Evolutionary conservation across 1,140 invertebrate species (phyloP).

Genomic region (Metopolophium dirhodum): DNA sequence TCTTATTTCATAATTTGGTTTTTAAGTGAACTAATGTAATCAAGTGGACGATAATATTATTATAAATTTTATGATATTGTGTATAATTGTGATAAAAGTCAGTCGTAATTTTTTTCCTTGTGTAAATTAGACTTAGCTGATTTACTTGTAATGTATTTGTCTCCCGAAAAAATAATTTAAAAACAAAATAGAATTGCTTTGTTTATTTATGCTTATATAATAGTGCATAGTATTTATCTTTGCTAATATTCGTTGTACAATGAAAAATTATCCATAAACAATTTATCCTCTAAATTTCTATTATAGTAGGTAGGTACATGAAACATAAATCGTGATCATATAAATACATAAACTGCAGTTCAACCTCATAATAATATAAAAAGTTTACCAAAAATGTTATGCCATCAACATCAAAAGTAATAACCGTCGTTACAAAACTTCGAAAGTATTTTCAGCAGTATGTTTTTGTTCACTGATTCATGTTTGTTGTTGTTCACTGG

Average conservation of each 20-base stretch:
- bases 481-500: neutral
- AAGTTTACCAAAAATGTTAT: neutral
- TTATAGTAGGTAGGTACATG: neutral
- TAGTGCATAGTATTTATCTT: neutral
- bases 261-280: neutral
- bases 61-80: neutral
- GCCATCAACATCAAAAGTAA: neutral
- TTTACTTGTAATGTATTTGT: neutral
- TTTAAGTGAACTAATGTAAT: neutral
- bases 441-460: neutral
- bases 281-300: neutral
- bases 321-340: neutral
- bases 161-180: neutral
- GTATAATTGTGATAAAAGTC: too few relatives aligned
- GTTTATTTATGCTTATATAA: neutral
- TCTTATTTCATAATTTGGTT: neutral
- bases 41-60: neutral
- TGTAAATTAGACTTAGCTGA: neutral
- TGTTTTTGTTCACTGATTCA: neutral
- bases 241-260: neutral
- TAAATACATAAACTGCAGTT: neutral
- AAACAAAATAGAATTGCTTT: neutral
- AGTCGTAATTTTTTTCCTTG: neutral
- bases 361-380: neutral
- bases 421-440: neutral